These are phyloP conservation scores for Cancer borealis DNA, from an alignment of 2,888 invertebrate species.

Conservation along the genomic window DNA sequence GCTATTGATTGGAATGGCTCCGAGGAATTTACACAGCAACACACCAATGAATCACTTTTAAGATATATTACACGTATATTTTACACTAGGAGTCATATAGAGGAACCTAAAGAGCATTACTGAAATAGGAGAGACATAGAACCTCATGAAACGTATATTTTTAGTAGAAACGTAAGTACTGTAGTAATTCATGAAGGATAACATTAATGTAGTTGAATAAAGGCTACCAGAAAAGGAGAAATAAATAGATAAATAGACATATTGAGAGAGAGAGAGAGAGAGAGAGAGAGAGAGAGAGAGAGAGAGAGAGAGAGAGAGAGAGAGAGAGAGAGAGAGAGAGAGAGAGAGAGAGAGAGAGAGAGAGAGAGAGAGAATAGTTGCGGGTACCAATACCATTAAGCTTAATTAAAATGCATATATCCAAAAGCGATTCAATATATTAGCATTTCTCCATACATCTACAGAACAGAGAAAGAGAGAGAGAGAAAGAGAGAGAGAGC, in stretches of 20 bases:
- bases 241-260: conserved; percentile 12
- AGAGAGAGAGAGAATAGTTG: too few species aligned
- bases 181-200: not conserved
- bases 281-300: conserved; percentile 41
- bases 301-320: too few species aligned
- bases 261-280: conserved; percentile 52
- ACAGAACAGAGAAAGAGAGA: not conserved
- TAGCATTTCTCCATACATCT: conserved; percentile 27
- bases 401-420: conserved; percentile 3
- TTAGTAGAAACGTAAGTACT: not conserved
- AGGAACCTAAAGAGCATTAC: not conserved
- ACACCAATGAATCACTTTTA: conserved; percentile 59
- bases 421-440: conserved; percentile 26
- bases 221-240: not conserved
- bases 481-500: conserved; percentile 32
- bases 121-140: not conserved
- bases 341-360: too few species aligned
- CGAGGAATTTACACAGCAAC: conserved; percentile 61
- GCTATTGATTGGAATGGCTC: conserved; percentile 66
- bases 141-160: not conserved
- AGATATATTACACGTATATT: conserved; percentile 44
- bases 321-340: too few species aligned
- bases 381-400: not conserved
- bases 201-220: not conserved
- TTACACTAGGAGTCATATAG: conserved; percentile 46